Conservation (phyloP, 2,797 vertebrate species). For the Cuniculus paca region DNA sequence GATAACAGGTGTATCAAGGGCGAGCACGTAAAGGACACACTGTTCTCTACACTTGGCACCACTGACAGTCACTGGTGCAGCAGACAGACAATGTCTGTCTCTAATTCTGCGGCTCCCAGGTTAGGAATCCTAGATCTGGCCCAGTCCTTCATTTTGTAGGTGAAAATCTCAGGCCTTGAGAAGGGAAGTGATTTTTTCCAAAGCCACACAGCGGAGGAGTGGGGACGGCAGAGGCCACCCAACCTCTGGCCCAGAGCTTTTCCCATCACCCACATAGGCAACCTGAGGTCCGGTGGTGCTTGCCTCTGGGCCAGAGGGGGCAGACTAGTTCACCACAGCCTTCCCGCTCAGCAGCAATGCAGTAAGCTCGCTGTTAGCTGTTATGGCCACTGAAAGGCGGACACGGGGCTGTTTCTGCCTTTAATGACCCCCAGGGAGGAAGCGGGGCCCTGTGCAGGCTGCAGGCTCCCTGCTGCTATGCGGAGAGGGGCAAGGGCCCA, state of each 20-base stretch:
- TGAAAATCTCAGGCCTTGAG: constrained; percentile 45
- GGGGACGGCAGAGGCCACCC: background rate
- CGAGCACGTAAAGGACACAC: background rate
- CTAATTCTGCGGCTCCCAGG: background rate
- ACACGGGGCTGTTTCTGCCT: background rate
- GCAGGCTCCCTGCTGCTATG: background rate
- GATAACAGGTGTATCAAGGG: background rate
- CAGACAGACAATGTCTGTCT: background rate
- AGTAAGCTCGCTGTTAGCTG: background rate
- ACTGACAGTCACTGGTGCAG: background rate
- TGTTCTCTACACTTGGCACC: background rate
- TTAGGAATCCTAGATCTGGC: background rate
- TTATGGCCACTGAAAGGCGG: background rate
- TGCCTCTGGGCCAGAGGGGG: background rate
- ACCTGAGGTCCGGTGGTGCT: background rate
- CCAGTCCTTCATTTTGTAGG: constrained; percentile 4
- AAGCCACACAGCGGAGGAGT: background rate
- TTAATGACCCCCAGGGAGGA: background rate
- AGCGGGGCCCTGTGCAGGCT: background rate
- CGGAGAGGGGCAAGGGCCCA: background rate
- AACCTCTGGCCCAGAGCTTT: background rate
- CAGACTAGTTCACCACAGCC: background rate
- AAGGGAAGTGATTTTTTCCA: background rate
- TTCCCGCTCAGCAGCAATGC: background rate
- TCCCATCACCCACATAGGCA: background rate